Base-by-base conservation (phyloP, 2,113 vertebrate species). In the Pachycephala philippinensis region DNA sequence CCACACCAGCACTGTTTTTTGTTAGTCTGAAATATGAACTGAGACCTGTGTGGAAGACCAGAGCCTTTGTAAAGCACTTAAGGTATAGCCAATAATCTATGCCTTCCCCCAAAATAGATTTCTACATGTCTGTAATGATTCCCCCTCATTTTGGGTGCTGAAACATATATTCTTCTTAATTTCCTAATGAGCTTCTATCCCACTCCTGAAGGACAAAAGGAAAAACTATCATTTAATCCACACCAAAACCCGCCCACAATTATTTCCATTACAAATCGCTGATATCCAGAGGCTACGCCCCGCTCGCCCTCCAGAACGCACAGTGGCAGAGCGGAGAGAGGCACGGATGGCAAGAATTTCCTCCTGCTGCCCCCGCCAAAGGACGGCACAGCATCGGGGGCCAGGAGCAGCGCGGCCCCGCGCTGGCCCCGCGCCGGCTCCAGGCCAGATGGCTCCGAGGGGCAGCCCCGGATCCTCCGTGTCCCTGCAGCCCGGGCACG, bases 241-340 rank as follows among this genome's bases (percentile, higher is more conserved):
- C 28, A 42, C 11, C 13, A 23, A 59, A 12, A 3, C 1, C 5
- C 1, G 0, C 3, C 13, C 31, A 8, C 33, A 11, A 4, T 13
- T 21, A 20, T 39, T 84, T n/a, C 72, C 23, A 18, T 39, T 15
- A 26, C 12, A 47, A 56, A 35, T 1, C 10, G 31, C 9, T 42
- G 70, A 4, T 14, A 17, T 1, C 13, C 28, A 59, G 31, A 35
- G 44, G 31, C 20, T n/a, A 1, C 21, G 9, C 31, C 23, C 35
- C 8, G 40, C 39, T 26, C 9, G 3, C 15, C 20, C 17, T 13
- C 26, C 40, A 17, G 22, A 20, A 13, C 0, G 1, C n/a, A 2
- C 15, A 16, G 47, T 0, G 14, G 72, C 50, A 27, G 5, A 70
- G 44, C 26, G 33, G 12, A 33, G 44, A 33, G 11, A 45, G 27